Percentiles rank a stretch among this genome's conserved stretches.
phyloP scores from a whole-genome alignment of 2,797 vertebrate species.

The Mustela erminea region DNA sequence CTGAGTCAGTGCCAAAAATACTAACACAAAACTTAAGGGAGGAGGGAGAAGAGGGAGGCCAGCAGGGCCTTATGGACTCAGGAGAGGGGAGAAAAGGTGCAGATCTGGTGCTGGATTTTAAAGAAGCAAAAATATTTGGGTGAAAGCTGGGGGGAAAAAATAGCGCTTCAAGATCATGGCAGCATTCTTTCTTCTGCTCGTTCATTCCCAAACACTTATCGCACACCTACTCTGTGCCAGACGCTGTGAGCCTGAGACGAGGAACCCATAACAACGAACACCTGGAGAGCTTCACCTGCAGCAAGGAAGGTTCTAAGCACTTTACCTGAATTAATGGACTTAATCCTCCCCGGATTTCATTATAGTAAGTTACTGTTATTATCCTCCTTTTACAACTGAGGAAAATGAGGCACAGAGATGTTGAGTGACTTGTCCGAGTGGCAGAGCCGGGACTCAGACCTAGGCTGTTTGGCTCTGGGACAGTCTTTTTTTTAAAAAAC shows the following conservation, averaged over 20 bases:
- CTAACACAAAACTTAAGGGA: neutral
- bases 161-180: neutral
- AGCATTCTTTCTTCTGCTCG: neutral
- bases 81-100: neutral
- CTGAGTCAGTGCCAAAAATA: neutral
- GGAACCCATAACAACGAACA: neutral
- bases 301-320: neutral
- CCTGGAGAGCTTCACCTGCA: neutral
- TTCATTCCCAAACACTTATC: neutral
- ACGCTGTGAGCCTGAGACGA: neutral
- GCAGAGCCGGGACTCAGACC: neutral
- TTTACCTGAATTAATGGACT: slow-evolving; percentile 21
- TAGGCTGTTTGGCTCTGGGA: neutral
- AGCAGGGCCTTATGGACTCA: neutral
- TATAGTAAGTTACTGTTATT: neutral
- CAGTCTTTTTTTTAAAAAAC: neutral
- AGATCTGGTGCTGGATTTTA: neutral
- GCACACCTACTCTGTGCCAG: neutral
- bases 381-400: neutral
- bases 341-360: rapidly evolving
- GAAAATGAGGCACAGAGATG: neutral
- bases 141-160: neutral
- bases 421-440: neutral
- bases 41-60: neutral
- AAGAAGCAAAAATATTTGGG: slow-evolving; percentile 12